Evolutionary conservation across 2,113 vertebrate species (phyloP), one percentile per base, ranked within the genome.

Genomic region (Toxotes chatareus): DNA sequence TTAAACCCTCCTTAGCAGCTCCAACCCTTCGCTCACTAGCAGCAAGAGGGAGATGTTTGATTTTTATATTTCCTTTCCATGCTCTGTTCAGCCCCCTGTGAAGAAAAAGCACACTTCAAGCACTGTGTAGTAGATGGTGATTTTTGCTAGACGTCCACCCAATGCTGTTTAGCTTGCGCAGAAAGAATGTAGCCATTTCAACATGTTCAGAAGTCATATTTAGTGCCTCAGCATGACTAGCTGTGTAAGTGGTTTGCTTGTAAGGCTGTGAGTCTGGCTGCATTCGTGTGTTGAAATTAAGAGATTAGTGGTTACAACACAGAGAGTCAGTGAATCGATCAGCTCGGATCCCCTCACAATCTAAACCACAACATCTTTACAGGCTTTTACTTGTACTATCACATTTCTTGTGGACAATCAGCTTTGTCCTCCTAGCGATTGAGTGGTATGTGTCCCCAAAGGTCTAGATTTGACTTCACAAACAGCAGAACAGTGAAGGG

Each of bases 1-100:
- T 93, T 91, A 94, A 94, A 90, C 73, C 70, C 55, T 80, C 60
- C 89, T 87, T 86, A 87, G 70, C 84, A 84, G 74, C 84, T 70
- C 87, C 31, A 68, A 86, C 70, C 40, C 87, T 46, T 27, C 61
- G 51, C 84, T 84, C 31, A 66, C 84, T 91, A 66, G 69, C 90
- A 89, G 40, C 67, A 77, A 84, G 79, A 80, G 85, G 59, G 49
- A 72, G 64, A 87, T 82, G 87, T 90, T 91, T 86, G 79, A 86
- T 91, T 81, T 76, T 60, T 72, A 40, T 82, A 40, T 82, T 87
- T 84, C 14, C 44, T 77, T 65, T 82, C 76, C 76, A 53, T 76
- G 49, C 80, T 67, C 34, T 34, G 55, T 36, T 68, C 47, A 59
- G 3, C 46, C 13, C 79, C 7, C 36, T 74, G 44, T 34, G 14